Conservation (phyloP, 2,113 vertebrate species). For the Malurus elegans region DNA sequence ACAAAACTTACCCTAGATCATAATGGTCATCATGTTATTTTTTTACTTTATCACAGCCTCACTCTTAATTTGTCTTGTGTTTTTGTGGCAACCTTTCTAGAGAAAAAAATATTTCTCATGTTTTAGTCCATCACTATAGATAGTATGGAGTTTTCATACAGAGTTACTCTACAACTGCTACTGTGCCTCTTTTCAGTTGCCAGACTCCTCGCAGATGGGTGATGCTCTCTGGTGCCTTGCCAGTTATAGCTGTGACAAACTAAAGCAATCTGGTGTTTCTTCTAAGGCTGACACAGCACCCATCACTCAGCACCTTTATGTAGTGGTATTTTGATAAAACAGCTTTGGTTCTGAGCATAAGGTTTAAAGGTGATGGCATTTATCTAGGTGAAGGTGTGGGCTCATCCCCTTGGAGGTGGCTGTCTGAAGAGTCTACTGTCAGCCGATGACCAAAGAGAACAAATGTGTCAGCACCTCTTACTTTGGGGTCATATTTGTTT, state of each 20-base stretch:
- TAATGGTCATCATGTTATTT: background rate
- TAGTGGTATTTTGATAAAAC: background rate
- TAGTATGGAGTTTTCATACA: background rate
- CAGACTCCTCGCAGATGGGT: background rate
- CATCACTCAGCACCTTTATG: background rate
- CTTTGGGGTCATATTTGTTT: background rate
- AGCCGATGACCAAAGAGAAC: background rate
- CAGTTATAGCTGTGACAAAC: background rate
- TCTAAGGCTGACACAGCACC: background rate
- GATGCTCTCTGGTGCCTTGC: background rate
- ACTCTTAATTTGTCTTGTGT: background rate
- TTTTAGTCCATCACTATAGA: background rate
- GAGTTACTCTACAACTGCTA: background rate
- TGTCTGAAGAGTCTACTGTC: background rate
- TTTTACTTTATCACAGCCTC: background rate
- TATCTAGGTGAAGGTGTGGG: background rate
- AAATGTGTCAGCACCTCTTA: background rate
- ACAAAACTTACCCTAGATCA: background rate
- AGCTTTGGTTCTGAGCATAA: background rate
- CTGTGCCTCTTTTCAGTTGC: background rate
- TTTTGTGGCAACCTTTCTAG: background rate
- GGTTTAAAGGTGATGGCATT: background rate
- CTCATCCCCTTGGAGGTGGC: background rate
- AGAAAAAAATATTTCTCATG: background rate
- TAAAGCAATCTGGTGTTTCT: background rate